Conservation (phyloP, 2,797 vertebrate species). For the Squalus acanthias region DNA sequence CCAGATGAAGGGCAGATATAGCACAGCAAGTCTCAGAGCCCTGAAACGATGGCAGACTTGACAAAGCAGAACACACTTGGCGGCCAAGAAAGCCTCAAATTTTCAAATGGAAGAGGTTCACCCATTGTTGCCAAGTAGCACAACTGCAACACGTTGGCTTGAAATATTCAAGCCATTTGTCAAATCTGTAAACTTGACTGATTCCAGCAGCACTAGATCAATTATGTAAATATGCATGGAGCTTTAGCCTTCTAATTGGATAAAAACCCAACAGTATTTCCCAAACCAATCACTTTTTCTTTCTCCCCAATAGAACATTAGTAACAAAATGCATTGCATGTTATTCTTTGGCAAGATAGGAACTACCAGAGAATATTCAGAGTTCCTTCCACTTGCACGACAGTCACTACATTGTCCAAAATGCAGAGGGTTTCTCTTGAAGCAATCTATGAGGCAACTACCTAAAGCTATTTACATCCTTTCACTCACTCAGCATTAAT, state of each 20-base stretch:
- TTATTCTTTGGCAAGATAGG: not conserved
- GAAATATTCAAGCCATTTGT: not conserved
- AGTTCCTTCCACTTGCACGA: not conserved
- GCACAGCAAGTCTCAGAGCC: not conserved
- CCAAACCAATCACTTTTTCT: not conserved
- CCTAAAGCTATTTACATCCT: not conserved
- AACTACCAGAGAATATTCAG: not conserved
- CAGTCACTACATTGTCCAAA: not conserved
- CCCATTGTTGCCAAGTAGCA: not conserved
- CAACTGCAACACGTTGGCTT: not conserved
- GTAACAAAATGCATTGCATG: not conserved
- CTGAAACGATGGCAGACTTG: not conserved
- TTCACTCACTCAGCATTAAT: not conserved
- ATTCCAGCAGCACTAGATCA: not conserved
- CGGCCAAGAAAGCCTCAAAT: not conserved
- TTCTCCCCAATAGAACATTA: not conserved
- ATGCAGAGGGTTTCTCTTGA: not conserved
- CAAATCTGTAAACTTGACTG: not conserved
- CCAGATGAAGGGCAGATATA: not conserved
- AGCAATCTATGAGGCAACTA: not conserved
- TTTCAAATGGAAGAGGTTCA: not conserved
- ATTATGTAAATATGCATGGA: too few species aligned
- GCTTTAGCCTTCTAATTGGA: not conserved
- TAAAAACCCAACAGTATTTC: not conserved
- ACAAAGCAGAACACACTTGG: not conserved